Evolutionary conservation across 2,888 invertebrate genomes (phyloP), one percentile per base, ranked within the genome.

Genomic region (Epinotia nisella): DNA sequence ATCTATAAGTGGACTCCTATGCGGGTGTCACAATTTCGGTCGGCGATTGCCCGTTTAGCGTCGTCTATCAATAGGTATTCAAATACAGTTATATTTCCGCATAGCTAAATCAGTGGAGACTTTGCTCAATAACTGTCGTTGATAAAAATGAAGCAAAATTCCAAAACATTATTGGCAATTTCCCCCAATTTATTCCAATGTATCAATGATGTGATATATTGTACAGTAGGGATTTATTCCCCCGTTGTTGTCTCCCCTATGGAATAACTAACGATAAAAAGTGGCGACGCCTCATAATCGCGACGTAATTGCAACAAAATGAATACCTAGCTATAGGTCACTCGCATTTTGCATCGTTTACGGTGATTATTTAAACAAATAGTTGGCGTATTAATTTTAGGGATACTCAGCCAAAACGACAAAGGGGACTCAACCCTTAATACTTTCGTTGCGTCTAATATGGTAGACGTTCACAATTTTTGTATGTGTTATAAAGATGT

Each of bases 251-350:
- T 55, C 60, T 67, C 74, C 77, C 77, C 74, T 71, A 29, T 77
- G 81, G 75, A 79, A 80, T 78, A 79, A 78, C 76, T 83, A 83
- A 86, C 89, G 90, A 85, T 83, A 85, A 86, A 85, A 86, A 84
- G 86, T 85, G 85, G 87, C 85, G 84, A 84, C 83, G 80, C 84
- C 69, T 85, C 84, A 82, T 89, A 90, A 89, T 86, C 83, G 86
- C 80, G 80, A 80, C 83, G 83, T 88, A 89, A 90, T 88, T 89
- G 85, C 85, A 82, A 82, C 84, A 80, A 85, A 88, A 86, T 87
- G 83, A 84, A 83, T 83, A 82, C 79, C 77, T 80, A 82, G 79
- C 77, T 80, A 62, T 60, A 56, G 21, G 66, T 65, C 35, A 71
- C 60, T 72, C 60, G 29, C 41, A 65, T 65, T 60, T 69, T 64